Evolutionary conservation across 2,888 invertebrate species (phyloP), one percentile per base, ranked within the genome.

Genomic region (Cheiracanthium punctorium): DNA sequence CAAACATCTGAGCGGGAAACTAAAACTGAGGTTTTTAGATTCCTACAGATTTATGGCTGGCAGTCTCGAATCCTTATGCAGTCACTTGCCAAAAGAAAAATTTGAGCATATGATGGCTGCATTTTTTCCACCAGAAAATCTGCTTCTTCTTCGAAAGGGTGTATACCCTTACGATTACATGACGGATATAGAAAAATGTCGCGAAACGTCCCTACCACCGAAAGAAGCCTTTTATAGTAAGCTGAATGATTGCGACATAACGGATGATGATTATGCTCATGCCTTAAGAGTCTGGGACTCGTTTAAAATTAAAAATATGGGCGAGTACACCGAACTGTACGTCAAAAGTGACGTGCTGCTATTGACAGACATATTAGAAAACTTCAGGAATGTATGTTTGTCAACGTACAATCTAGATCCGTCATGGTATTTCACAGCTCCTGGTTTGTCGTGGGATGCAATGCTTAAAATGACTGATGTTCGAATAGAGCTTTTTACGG

Each of bases 371-470:
- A 0, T 71, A 20, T 4, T 71, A 4, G 8, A 41, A 48, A 5
- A 43, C 10, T 48, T 72, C 10, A 24, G 91, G 87, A 79, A 89
- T 30, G 80, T 90, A 28, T 88, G 89, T 87, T 52, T 89, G 5
- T 28, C 86, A 29, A 81, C 87, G 24, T 91, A 90, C 81, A 72
- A 89, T 70, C 80, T 91, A 41, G 90, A 91, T 87, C 90, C 90
- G 8, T 43, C 29, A 29, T 72, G 72, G 72, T 70, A 70, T 29
- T 90, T 82, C 71, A 90, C 89, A 8, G 74, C 87, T 58, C 91
- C 91, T 7, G 90, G 90, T 17, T 85, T 91, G 33, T 88, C 90
- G 29, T 91, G 90, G 90, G 89, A 90, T 88, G 90, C 90, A 10
- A 89, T 88, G 87, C 33, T 91, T 17, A 90, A 90, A 88, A 88